These are phyloP conservation scores for Pinctada fucata DNA, from an alignment of 2,888 invertebrate species.

Conservation along the genomic window DNA sequence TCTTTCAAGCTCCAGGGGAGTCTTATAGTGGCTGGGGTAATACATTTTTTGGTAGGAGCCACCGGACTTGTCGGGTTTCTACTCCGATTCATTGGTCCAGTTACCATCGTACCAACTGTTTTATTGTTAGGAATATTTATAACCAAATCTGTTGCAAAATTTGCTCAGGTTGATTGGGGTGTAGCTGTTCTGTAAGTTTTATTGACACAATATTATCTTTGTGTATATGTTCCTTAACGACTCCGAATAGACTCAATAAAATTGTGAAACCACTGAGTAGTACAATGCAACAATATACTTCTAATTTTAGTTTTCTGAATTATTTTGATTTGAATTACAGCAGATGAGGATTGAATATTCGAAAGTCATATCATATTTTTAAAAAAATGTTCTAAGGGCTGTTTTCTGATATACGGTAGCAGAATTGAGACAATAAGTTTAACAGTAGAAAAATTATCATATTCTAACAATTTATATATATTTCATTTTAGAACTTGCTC, in stretches of 20 bases:
- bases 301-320: neutral
- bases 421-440: no score
- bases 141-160: constrained; percentile 59
- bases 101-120: constrained; percentile 64
- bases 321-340: no score
- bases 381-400: no score
- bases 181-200: constrained; percentile 79
- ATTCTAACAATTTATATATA: no score
- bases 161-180: constrained; percentile 62
- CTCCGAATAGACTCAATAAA: no score
- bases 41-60: constrained; percentile 56
- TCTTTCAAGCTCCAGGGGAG: constrained; percentile 54
- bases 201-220: no score
- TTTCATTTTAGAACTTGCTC: constrained; percentile 50
- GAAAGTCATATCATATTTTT: no score
- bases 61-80: constrained; percentile 57
- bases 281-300: neutral
- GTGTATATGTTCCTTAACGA: no score
- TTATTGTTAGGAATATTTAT: constrained; percentile 61
- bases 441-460: no score
- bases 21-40: constrained; percentile 53
- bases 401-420: no score
- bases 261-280: no score
- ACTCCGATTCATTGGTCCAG: constrained; percentile 64
- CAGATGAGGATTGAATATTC: no score